Evolutionary conservation across 2,888 invertebrate species (phyloP), one percentile per base, ranked within the genome.

Genomic region (Drosophila robusta): DNA sequence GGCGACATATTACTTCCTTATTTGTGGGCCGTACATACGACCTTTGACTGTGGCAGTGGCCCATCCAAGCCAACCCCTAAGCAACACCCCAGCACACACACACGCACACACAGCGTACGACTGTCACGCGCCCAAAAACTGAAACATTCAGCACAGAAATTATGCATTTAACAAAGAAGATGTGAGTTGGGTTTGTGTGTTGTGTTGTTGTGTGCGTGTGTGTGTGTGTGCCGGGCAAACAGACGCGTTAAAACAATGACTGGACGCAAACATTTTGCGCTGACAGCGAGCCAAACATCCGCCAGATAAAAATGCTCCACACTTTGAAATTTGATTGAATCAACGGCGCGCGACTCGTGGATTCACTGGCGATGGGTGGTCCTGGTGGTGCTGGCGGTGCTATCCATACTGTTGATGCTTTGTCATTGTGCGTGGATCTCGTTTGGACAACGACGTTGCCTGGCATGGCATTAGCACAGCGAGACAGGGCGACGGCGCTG

Each of bases 1-100:
- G 68, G 57, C 89, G 89, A 90, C 89, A 89, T 90, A 89, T 89
- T 89, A 90, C 90, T 89, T 89, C 89, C 89, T 90, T 87, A 85
- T 89, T 90, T 90, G 89, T 88, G 84, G 89, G 78, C 80, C 62
- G 61, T 58, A 60, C 66, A 66, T 11, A 55, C 78, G 66, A 89
- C 81, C 82, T 83, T 84, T 89, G 55, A 65, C 65, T 65, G 46
- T 29, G 57, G 24, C 55, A 39, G 36, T 24, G 64, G 18, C 46
- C 34, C 71, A 60, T 45, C 58, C 64, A 47, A 45, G 32, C 47
- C 24, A 45, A 38, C 42, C 47, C 50, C 39, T 47, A 18, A 61
- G 8, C 2, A 29, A 8, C 29, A 29, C 8, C 29, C 29, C 29
- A 12, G 24, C 22, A 26, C 24, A 6, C 34, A 57, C 39, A 42